phyloP scores from a whole-genome alignment of 2,888 invertebrate species.

The Drosophila demipolita region DNA sequence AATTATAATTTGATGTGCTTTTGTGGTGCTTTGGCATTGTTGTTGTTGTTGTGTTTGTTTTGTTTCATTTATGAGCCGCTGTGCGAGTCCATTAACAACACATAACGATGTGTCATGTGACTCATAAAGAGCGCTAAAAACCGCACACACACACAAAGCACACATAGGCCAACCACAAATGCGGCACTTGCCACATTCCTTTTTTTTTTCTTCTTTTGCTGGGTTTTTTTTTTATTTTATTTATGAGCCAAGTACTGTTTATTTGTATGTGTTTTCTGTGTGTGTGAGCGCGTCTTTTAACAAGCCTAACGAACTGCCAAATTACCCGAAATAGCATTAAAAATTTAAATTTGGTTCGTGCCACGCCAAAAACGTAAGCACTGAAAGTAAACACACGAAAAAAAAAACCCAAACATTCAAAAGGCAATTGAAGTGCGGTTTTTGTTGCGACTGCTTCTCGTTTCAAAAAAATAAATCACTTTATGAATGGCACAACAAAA shows the following conservation, averaged over 20 bases:
- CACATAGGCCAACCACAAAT: conserved; percentile 58
- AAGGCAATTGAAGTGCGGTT: conserved; percentile 37
- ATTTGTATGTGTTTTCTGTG: conserved; percentile 21
- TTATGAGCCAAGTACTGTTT: conserved; percentile 56
- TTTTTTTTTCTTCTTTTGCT: conserved; percentile 27
- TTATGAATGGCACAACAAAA: conserved; percentile 47
- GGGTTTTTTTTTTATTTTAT: conserved; percentile 51
- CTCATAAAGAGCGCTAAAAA: conserved; percentile 65
- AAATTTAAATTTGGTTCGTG: conserved; percentile 76
- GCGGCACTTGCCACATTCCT: conserved; percentile 54
- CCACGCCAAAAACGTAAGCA: conserved; percentile 60
- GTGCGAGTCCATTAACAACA: conserved; percentile 80
- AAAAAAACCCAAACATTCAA: conserved; percentile 30
- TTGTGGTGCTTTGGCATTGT: conserved; percentile 37
- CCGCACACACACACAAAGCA: conserved; percentile 34
- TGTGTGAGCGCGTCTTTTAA: conserved; percentile 50
- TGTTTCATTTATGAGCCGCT: conserved; percentile 58
- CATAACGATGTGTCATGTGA: conserved; percentile 83
- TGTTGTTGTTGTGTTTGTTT: conserved; percentile 26
- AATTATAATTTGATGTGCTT: conserved; percentile 78
- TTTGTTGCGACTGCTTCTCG: conserved; percentile 12
- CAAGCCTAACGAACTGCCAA: conserved; percentile 81
- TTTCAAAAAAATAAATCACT: conserved; percentile 59
- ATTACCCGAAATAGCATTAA: conserved; percentile 80
- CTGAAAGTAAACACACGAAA: conserved; percentile 64